These are phyloP conservation scores for Mongoloraphidia duomilia DNA, from an alignment of 2,888 invertebrate genomes.

Conservation along the genomic window DNA sequence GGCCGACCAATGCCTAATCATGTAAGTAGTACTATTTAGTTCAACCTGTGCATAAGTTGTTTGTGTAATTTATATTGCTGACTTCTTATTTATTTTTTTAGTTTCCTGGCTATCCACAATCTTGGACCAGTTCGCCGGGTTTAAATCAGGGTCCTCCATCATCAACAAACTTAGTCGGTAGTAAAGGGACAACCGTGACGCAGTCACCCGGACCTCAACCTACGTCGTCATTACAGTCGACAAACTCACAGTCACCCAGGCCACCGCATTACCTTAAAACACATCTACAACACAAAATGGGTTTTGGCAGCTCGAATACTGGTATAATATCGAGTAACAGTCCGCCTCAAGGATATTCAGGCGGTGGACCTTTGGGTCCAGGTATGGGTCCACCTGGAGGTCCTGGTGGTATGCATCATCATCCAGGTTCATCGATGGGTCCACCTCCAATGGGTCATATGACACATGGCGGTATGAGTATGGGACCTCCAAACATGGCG, in stretches of 20 bases:
- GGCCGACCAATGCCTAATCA: constrained; percentile 41
- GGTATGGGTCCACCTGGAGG: constrained; percentile 32
- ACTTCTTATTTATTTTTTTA: background rate
- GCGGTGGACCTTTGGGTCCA: constrained; percentile 28
- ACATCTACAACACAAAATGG: constrained; percentile 56
- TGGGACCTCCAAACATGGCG: constrained; percentile 54
- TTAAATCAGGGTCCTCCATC: constrained; percentile 23
- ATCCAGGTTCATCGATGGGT: constrained; percentile 35
- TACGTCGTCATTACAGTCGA: constrained; percentile 32
- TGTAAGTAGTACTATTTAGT: constrained; percentile 29
- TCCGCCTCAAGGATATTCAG: constrained; percentile 39
- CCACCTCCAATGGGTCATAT: constrained; percentile 22
- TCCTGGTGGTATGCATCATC: constrained; percentile 31
- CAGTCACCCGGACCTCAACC: constrained; percentile 22
- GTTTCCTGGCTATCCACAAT: constrained; percentile 15
- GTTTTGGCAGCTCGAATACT: constrained; percentile 34
- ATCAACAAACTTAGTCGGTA: constrained; percentile 21
- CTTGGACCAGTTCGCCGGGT: constrained; percentile 21
- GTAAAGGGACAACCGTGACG: constrained; percentile 19
- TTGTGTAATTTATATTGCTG: background rate
- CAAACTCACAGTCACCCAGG: constrained; percentile 24
- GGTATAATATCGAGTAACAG: constrained; percentile 44
- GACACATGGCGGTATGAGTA: constrained; percentile 21
- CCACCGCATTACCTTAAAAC: constrained; percentile 54
- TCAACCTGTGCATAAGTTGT: background rate